phyloP scores from a whole-genome alignment of 2,888 invertebrate species.

The Patella ulyssiponensis region DNA sequence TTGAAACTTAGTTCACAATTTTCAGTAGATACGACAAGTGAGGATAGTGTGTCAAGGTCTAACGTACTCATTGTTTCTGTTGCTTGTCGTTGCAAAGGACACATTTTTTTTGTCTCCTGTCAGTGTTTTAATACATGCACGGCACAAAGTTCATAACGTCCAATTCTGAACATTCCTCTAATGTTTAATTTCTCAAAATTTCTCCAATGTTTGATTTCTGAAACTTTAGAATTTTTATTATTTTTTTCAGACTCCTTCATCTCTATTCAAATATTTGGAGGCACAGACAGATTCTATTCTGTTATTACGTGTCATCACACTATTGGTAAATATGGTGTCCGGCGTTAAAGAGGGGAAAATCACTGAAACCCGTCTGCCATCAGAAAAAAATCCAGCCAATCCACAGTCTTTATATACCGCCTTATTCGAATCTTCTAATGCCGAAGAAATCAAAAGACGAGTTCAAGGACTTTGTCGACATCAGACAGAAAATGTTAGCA shows the following conservation, averaged over 20 bases:
- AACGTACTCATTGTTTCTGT: no score
- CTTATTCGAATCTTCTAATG: slow-evolving; percentile 54
- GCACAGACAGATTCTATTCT: slow-evolving; percentile 71
- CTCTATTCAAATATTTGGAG: slow-evolving; percentile 73
- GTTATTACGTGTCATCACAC: slow-evolving; percentile 74
- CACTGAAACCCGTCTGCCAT: slow-evolving; percentile 73
- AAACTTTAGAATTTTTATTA: slow-evolving; percentile 6
- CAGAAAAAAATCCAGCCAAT: slow-evolving; percentile 75
- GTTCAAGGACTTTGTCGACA: slow-evolving; percentile 65
- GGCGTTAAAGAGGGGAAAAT: slow-evolving; percentile 72
- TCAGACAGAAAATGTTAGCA: slow-evolving; percentile 56
- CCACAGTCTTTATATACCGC: slow-evolving; percentile 75
- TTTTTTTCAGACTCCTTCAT: slow-evolving; percentile 73
- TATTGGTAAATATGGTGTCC: slow-evolving; percentile 74
- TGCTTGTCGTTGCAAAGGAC: no score
- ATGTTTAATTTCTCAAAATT: no score
- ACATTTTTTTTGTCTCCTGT: no score
- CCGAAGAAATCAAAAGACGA: slow-evolving; percentile 59
- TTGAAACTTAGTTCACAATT: no score
- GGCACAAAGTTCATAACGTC: no score
- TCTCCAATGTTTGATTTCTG: background rate
- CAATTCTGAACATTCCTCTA: background rate
- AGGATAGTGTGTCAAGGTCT: no score
- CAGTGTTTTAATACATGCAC: no score
- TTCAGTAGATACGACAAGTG: no score